Evolutionary conservation across 2,797 vertebrate genomes (phyloP).

Genomic region (Artibeus lituratus): DNA sequence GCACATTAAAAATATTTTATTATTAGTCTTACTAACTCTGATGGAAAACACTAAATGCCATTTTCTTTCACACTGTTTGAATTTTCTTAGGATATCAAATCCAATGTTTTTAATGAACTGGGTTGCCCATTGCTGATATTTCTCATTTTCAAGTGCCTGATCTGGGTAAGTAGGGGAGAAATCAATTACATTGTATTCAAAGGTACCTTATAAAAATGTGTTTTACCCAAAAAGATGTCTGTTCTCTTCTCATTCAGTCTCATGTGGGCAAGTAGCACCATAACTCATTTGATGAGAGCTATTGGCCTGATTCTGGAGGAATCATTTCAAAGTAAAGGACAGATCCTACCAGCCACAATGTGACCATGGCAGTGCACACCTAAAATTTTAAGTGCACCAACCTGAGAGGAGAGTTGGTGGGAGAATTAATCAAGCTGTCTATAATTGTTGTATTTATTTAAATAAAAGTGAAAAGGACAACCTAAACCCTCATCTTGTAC

Average conservation of each 20-base stretch:
- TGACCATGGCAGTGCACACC: background rate
- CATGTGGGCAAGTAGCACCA: background rate
- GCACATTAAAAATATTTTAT: background rate
- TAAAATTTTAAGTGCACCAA: background rate
- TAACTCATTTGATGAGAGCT: background rate
- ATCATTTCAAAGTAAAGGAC: background rate
- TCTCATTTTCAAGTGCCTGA: conserved; percentile 62
- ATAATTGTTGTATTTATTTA: conserved; percentile 10
- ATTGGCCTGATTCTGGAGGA: background rate
- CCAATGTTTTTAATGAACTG: background rate
- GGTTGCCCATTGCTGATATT: conserved; percentile 22
- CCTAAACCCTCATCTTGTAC: background rate
- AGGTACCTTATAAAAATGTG: conserved; percentile 17
- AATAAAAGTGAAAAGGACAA: conserved; percentile 60
- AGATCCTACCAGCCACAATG: background rate
- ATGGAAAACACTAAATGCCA: background rate
- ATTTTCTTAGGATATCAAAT: conserved; percentile 32
- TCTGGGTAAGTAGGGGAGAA: background rate
- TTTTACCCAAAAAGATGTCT: conserved; percentile 1
- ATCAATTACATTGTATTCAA: conserved; percentile 16
- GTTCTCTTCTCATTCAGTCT: background rate
- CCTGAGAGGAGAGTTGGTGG: background rate
- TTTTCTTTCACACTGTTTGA: background rate
- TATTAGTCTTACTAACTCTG: background rate
- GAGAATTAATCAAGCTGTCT: background rate